Base-by-base conservation (phyloP, 2,797 vertebrate species). In the Acomys russatus region DNA sequence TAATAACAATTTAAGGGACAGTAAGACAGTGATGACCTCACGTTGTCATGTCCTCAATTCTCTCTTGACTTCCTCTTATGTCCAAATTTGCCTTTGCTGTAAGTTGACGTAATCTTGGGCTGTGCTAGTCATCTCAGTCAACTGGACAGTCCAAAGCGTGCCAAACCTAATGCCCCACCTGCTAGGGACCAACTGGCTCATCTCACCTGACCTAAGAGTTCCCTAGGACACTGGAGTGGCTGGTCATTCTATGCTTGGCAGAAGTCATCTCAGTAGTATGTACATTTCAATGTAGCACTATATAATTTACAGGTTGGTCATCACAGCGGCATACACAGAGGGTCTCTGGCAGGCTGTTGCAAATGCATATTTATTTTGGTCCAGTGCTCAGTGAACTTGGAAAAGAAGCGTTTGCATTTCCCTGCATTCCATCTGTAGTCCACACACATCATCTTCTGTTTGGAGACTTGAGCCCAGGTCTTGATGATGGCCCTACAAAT, bases 341-440 rank as follows among this genome's bases (percentile, higher is more conserved):
- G 33, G 12, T n/a, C 49, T 44, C 10, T 20, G 28, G 23, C 23
- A n/a, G 38, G 30, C 68, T 38, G 12, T 38, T 76, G n/a, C 73
- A 56, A 78, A 10, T 11, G 17, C 4, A n/a, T 64, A 6, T 44
- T 68, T 33, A 2, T n/a, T 87, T 85, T 77, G 82, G 30, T 89
- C 64, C 25, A 15, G 73, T 79, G 59, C 61, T 85, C 76, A 22
- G 17, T 5, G 3, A 78, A 51, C 68, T 84, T 20, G 4, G 6
- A 91, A 91, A 30, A 28, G 54, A 94, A 51, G 9, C 20, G 12
- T 92, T 93, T 85, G 35, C 66, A 68, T 90, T 94, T 82, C 20
- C 77, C 7, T 44, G 11, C 1, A 2, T 91, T 95, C 30, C 20
- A 30, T 80, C 28, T 64, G 11, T 22, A 44, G 38, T 90, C 20